Conservation (phyloP, 2,113 vertebrate species). For the Oenanthe melanoleuca region DNA sequence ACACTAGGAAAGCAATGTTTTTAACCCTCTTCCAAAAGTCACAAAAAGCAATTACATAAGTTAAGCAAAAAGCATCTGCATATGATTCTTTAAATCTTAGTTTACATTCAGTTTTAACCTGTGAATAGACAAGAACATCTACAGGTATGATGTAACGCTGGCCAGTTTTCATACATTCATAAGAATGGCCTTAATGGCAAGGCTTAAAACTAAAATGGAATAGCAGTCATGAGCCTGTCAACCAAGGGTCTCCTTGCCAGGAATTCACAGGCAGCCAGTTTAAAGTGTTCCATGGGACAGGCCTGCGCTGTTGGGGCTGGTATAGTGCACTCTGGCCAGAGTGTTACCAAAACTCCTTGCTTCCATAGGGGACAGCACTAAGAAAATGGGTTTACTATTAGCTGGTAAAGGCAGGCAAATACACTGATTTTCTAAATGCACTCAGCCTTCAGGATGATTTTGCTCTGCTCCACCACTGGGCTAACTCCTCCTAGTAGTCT, state of each 20-base stretch:
- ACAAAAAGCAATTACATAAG: slow-evolving; percentile 90
- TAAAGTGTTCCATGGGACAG: not conserved
- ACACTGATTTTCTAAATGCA: not conserved
- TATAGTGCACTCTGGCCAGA: not conserved
- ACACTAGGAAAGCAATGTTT: slow-evolving; percentile 76
- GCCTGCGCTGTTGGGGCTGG: not conserved
- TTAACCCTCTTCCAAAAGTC: slow-evolving; percentile 80
- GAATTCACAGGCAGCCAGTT: not conserved
- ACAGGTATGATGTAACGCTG: slow-evolving; percentile 40
- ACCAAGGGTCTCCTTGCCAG: not conserved
- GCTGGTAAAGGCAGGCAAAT: not conserved
- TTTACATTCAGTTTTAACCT: slow-evolving; percentile 82
- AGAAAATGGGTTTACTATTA: not conserved
- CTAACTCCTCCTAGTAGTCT: not conserved
- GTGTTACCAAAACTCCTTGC: accelerated
- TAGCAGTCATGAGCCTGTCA: not conserved
- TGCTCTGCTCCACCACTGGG: not conserved
- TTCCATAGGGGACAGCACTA: not conserved
- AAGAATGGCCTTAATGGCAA: slow-evolving; percentile 24
- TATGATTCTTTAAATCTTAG: slow-evolving; percentile 70
- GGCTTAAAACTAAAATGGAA: slow-evolving; percentile 1
- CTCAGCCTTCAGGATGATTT: not conserved
- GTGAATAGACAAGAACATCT: slow-evolving; percentile 56
- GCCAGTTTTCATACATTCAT: slow-evolving; percentile 64
- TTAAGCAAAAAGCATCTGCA: slow-evolving; percentile 74